phyloP scores from a whole-genome alignment of 2,797 vertebrate species.

The Parauchenoglanis ngamensis region DNA sequence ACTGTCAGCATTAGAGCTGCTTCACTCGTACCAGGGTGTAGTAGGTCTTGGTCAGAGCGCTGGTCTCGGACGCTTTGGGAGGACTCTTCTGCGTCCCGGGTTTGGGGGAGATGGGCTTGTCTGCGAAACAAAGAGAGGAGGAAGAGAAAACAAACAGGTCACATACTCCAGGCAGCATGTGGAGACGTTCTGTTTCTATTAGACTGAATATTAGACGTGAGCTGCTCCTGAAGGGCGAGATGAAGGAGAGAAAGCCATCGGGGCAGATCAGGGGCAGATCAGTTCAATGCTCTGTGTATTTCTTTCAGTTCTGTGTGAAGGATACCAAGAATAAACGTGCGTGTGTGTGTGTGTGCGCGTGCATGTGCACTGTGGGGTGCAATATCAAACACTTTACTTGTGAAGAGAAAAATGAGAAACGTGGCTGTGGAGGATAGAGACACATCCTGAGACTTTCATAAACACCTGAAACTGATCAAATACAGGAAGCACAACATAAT shows the following conservation, averaged over 20 bases:
- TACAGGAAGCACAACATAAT: background rate
- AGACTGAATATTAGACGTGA: constrained; percentile 55
- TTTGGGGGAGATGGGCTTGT: constrained; percentile 95
- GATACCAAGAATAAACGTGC: constrained; percentile 8
- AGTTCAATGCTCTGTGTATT: constrained; percentile 17
- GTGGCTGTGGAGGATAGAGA: background rate
- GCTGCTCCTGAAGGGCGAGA: constrained; percentile 42
- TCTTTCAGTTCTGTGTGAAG: constrained; percentile 24
- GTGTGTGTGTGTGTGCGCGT: background rate
- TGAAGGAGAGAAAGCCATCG: constrained; percentile 22
- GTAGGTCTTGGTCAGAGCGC: constrained; percentile 95
- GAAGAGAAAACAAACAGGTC: constrained; percentile 47
- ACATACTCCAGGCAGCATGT: constrained; percentile 40
- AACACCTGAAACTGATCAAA: background rate
- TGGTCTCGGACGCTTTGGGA: constrained; percentile 91
- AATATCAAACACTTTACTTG: background rate
- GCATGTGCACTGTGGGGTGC: background rate
- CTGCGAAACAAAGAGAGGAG: constrained; percentile 68
- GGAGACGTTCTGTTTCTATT: constrained; percentile 51
- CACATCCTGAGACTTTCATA: background rate
- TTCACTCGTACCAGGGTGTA: constrained; percentile 89
- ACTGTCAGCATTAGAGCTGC: background rate
- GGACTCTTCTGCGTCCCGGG: constrained; percentile 93
- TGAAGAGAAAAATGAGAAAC: background rate
- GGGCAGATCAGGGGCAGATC: constrained; percentile 3